A percentile compares a stretch with the other conserved stretches of the same genome.
phyloP scores from a whole-genome alignment of 2,888 invertebrate species.

The Neoscelio sp. region DNA sequence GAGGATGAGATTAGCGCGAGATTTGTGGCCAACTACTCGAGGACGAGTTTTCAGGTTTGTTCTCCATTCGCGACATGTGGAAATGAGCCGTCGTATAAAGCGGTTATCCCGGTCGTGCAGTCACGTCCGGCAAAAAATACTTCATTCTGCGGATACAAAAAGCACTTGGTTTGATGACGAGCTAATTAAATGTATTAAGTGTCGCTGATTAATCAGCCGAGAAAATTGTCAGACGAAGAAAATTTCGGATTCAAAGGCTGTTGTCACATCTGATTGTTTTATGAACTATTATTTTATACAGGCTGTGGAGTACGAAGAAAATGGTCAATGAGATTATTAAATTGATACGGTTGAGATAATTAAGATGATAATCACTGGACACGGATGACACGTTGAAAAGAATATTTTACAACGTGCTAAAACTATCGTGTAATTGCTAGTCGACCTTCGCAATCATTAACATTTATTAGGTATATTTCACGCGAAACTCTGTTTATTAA shows the following conservation, averaged over 20 bases:
- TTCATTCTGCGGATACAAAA: slow-evolving; percentile 34
- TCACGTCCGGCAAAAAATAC: slow-evolving; percentile 20
- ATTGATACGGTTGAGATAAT: no score
- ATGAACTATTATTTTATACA: no score
- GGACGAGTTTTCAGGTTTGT: slow-evolving; percentile 49
- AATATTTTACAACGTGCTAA: slow-evolving; percentile 17
- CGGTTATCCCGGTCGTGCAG: slow-evolving; percentile 2
- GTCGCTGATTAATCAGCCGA: slow-evolving; percentile 38
- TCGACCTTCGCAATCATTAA: slow-evolving; percentile 17
- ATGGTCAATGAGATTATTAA: no score
- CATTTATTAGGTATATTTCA: slow-evolving; percentile 45
- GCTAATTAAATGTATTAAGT: slow-evolving; percentile 50
- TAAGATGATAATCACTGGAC: no score
- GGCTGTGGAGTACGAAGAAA: no score
- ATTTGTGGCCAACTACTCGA: slow-evolving; percentile 48
- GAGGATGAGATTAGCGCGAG: slow-evolving; percentile 54
- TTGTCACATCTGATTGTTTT: no score
- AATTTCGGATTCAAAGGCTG: no score
- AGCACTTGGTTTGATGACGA: slow-evolving; percentile 19
- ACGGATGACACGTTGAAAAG: no score
- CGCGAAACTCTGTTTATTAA: slow-evolving; percentile 40
- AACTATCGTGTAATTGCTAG: slow-evolving; percentile 13
- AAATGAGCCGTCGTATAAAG: slow-evolving; percentile 36
- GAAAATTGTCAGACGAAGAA: slow-evolving; percentile 15
- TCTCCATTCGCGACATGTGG: slow-evolving; percentile 42